Conservation (phyloP, 2,113 vertebrate genomes). For the Urocolius indicus region DNA sequence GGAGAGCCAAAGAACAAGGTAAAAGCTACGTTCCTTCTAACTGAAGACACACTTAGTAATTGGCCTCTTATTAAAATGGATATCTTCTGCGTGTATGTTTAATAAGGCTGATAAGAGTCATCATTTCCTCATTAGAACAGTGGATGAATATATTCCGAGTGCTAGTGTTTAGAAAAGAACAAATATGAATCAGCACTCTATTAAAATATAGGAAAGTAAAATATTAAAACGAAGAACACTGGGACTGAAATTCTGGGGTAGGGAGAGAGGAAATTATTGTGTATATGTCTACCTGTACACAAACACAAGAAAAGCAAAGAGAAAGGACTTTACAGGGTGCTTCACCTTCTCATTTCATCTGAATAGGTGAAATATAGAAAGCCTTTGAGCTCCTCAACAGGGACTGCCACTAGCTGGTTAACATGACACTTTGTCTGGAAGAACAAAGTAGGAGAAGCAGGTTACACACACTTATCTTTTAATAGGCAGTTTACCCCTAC, state of each 20-base stretch:
- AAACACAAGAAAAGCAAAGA: conserved; percentile 18
- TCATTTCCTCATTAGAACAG: conserved; percentile 83
- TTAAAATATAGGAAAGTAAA: conserved; percentile 72
- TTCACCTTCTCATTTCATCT: conserved; percentile 61
- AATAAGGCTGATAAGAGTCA: conserved; percentile 85
- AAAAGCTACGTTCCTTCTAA: conserved; percentile 84
- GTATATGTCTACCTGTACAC: neutral
- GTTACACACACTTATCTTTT: conserved; percentile 38
- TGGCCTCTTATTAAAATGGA: conserved; percentile 86
- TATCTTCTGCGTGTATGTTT: conserved; percentile 84
- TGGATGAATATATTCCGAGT: conserved; percentile 73
- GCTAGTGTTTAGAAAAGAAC: conserved; percentile 63
- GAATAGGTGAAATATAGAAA: conserved; percentile 66
- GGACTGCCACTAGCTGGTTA: conserved; percentile 42
- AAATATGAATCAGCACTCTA: conserved; percentile 75
- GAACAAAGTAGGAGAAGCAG: conserved; percentile 26
- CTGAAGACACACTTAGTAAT: conserved; percentile 86
- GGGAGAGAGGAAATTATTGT: neutral
- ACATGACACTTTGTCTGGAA: conserved; percentile 40
- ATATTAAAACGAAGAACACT: conserved; percentile 62
- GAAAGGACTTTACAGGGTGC: conserved; percentile 20
- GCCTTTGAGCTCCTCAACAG: conserved; percentile 43
- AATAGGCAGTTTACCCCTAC: conserved; percentile 20
- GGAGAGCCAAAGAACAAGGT: conserved; percentile 85
- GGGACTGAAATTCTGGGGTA: conserved; percentile 26